Evolutionary conservation across 2,888 invertebrate species (phyloP).

Genomic region (Neoitamus cyanurus): DNA sequence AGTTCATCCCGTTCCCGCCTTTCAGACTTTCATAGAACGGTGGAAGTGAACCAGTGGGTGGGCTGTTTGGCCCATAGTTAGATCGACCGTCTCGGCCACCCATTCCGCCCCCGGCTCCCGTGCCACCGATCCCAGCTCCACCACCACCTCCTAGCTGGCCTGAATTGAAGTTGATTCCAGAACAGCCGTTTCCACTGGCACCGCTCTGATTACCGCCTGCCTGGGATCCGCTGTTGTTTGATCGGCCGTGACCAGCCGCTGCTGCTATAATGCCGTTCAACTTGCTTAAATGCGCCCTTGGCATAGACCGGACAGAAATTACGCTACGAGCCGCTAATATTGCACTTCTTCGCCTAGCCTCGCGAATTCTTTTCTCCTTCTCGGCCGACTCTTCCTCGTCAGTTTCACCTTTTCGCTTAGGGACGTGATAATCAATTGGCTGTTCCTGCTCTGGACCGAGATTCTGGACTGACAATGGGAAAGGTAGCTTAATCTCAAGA

Average conservation of each 20-base stretch:
- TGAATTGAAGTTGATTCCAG: slow-evolving; percentile 64
- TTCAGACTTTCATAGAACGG: slow-evolving; percentile 90
- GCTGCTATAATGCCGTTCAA: slow-evolving; percentile 76
- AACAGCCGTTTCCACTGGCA: slow-evolving; percentile 63
- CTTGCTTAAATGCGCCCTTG: slow-evolving; percentile 69
- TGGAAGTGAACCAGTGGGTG: slow-evolving; percentile 87
- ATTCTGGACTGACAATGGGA: slow-evolving; percentile 66
- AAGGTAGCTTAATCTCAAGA: slow-evolving; percentile 68
- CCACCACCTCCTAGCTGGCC: slow-evolving; percentile 69
- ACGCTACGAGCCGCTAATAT: slow-evolving; percentile 69
- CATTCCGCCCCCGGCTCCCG: slow-evolving; percentile 77
- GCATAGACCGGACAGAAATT: slow-evolving; percentile 69
- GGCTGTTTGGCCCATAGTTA: slow-evolving; percentile 86
- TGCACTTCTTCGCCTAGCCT: slow-evolving; percentile 76
- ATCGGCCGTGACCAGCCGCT: slow-evolving; percentile 84
- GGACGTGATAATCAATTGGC: slow-evolving; percentile 89
- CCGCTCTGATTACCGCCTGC: slow-evolving; percentile 57
- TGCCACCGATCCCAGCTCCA: slow-evolving; percentile 72
- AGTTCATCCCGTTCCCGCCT: slow-evolving; percentile 76
- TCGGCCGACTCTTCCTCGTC: slow-evolving; percentile 59
- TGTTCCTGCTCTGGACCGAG: slow-evolving; percentile 82
- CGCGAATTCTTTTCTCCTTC: slow-evolving; percentile 74
- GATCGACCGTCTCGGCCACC: slow-evolving; percentile 80
- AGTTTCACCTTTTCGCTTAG: slow-evolving; percentile 75
- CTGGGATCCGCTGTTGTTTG: slow-evolving; percentile 70